phyloP scores from a whole-genome alignment of 2,797 vertebrate species.

The Nothura maculosa region DNA sequence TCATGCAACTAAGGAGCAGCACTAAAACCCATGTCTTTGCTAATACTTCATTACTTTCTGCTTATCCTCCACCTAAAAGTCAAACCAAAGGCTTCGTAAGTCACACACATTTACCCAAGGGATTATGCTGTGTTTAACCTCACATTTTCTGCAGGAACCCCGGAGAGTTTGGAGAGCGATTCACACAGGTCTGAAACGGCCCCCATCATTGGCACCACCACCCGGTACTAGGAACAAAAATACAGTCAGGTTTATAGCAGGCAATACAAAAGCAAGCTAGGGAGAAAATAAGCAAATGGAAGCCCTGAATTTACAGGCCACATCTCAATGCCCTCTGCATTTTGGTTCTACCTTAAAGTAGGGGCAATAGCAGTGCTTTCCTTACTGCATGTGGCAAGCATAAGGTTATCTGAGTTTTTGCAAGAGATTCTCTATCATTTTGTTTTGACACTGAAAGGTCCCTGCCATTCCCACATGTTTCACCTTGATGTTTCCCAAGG shows the following conservation, averaged over 20 bases:
- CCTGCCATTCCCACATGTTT: not conserved
- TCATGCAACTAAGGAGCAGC: not conserved
- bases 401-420: not conserved
- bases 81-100: not conserved
- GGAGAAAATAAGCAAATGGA: not conserved
- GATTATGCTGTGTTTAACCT: conserved; percentile 49
- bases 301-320: not conserved
- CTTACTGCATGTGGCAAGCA: rapidly evolving
- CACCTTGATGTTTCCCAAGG: not conserved
- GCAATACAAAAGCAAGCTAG: not conserved
- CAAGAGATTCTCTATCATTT: not conserved
- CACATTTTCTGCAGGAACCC: conserved; percentile 92
- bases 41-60: not conserved
- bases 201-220: conserved; percentile 94
- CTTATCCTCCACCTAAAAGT: not conserved
- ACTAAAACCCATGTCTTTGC: not conserved
- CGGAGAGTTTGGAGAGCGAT: conserved; percentile 91
- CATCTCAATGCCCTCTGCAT: not conserved
- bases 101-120: not conserved
- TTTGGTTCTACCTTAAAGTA: not conserved
- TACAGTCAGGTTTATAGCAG: not conserved
- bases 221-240: conserved; percentile 85
- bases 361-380: not conserved
- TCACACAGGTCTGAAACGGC: conserved; percentile 91
- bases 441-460: not conserved